Base-by-base conservation (phyloP, 2,113 vertebrate genomes). In the Poicephalus meyeri region DNA sequence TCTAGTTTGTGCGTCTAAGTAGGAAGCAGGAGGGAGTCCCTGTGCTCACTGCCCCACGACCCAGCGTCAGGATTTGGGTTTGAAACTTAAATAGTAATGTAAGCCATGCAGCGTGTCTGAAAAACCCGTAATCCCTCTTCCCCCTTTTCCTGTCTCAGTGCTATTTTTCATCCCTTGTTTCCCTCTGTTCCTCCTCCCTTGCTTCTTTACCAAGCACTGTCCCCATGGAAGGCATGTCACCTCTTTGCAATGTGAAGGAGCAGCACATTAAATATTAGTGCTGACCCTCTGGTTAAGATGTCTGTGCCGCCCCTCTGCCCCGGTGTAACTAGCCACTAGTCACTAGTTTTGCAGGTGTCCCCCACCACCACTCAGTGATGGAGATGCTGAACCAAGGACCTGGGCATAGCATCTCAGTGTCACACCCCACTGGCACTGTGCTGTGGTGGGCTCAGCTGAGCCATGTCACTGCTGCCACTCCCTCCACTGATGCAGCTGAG, bases 21-120 rank as follows among this genome's bases (percentile, higher is more conserved):
- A 25, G 1, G 4, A 72, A 85, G 77, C 41, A 58, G 23, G 37
- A 87, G 56, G 17, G 35, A 56, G 21, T 8, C 42, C 39, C 46
- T 33, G 9, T 35, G 31, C 56, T 58, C 58, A 13, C 28, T 2
- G 1, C 13, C 16, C 52, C 0, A 0, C 0, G 0, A 25, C 44
- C 46, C 64, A 52, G 23, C 52, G 19, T 13, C 52, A 31, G 49
- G 35, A n/a, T 47, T 18, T 26, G 47, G 39, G 19, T n/a, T 68
- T 71, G 47, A 56, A 61, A 63, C 60, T 55, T 29, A 53, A 63
- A 60, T 2, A 44, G 26, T 33, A 31, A 9, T 6, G 42, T 46
- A 42, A 90, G 19, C 8, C 16, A 20, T 24, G 14, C 15, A 33
- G 18, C 1, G 1, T 26, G 33, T 21, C 49, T 24, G 16, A 47